These are phyloP conservation scores for Alloscopus bannaensis DNA, from an alignment of 2,888 invertebrate species.

Conservation along the genomic window DNA sequence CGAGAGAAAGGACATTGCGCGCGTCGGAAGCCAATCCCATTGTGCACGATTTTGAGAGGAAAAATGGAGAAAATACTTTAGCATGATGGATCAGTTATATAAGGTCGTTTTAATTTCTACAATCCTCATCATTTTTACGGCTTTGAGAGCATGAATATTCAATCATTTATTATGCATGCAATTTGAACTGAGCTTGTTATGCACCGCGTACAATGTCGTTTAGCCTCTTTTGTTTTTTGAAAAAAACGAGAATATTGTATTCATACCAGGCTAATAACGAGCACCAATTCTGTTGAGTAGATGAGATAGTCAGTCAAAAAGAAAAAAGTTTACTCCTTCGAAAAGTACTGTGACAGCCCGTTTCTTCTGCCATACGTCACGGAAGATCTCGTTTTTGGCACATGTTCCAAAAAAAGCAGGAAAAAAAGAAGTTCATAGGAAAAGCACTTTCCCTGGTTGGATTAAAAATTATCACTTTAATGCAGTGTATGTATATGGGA, in stretches of 20 bases:
- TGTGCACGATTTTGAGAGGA: no score
- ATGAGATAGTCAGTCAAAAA: no score
- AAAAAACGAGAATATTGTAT: not conserved
- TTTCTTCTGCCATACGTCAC: constrained; percentile 27
- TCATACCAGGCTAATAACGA: not conserved
- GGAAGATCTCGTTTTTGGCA: constrained; percentile 44
- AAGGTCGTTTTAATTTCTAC: constrained; percentile 51
- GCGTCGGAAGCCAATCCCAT: no score
- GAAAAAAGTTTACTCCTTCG: constrained; percentile 7
- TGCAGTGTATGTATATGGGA: constrained; percentile 13
- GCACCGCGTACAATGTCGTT: not conserved
- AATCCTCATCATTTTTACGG: no score
- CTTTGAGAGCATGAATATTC: constrained; percentile 32
- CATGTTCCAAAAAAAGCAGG: constrained; percentile 16
- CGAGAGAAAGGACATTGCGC: constrained; percentile 12
- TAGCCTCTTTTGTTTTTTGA: not conserved
- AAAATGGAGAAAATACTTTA: constrained; percentile 22
- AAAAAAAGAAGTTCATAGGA: constrained; percentile 8
- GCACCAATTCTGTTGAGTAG: no score
- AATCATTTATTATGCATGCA: no score
- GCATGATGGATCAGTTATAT: constrained; percentile 41
- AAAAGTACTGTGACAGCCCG: constrained; percentile 43
- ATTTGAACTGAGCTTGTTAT: constrained; percentile 12
- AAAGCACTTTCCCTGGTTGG: constrained; percentile 20
- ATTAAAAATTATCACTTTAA: constrained; percentile 40